Percentiles rank a stretch among this genome's conserved stretches.
phyloP scores from a whole-genome alignment of 2,888 invertebrate species.

The Agrochola lychnidis region DNA sequence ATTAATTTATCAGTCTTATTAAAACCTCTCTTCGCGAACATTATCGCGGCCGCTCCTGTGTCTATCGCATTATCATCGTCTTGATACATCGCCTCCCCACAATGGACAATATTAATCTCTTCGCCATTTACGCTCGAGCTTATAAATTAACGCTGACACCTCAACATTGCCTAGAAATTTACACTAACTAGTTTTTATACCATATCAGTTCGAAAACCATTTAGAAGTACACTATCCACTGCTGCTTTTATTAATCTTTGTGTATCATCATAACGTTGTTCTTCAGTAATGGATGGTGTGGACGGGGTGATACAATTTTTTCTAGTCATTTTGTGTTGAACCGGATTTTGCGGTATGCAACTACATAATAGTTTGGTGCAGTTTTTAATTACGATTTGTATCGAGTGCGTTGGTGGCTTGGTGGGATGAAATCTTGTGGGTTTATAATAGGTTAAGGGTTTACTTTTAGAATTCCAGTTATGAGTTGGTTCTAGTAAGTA shows the following conservation, averaged over 20 bases:
- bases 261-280: conserved; percentile 3
- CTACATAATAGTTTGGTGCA: conserved; percentile 58
- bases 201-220: conserved; percentile 37
- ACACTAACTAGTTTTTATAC: conserved; percentile 63
- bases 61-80: conserved; percentile 47
- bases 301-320: conserved; percentile 35
- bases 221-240: conserved; percentile 32
- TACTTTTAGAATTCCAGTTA: conserved; percentile 54
- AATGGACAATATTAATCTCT: conserved; percentile 64
- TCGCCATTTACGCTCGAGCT: conserved; percentile 57
- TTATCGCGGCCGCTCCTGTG: conserved; percentile 37
- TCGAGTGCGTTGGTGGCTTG: conserved; percentile 35
- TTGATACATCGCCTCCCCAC: conserved; percentile 60
- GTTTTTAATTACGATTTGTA: conserved; percentile 67
- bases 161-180: conserved; percentile 55
- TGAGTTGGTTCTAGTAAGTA: conserved; percentile 9
- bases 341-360: conserved; percentile 47
- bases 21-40: conserved; percentile 29
- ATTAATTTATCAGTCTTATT: conserved; percentile 46
- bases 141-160: conserved; percentile 63
- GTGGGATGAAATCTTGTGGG: conserved; percentile 31
- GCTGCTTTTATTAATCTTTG: conserved; percentile 35
- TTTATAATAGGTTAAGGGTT: conserved; percentile 32
- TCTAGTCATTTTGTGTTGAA: conserved; percentile 40
- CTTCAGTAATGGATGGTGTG: conserved; percentile 33